Base-by-base conservation (phyloP, 1,140 invertebrate genomes). In the Hypothenemus hampei region DNA sequence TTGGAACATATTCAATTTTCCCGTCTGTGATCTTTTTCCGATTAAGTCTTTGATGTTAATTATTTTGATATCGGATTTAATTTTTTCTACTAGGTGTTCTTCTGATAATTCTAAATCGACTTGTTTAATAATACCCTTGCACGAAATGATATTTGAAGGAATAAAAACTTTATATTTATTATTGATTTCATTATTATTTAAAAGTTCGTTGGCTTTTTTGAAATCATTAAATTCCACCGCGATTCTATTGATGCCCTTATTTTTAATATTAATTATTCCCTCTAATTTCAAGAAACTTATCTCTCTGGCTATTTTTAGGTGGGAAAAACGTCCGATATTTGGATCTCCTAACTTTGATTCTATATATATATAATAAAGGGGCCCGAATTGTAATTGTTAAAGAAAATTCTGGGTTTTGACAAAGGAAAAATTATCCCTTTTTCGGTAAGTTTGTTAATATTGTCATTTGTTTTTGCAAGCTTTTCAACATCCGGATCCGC, bases 71-170 rank as follows among this genome's bases (percentile, higher is more conserved):
- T 11, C 18, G 5, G 13, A 18, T 10, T 22, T 10, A 50, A 29
- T 11, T 20, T 13, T 10, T 39, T 19, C 21, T n/a, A 18, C 13
- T 11, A 52, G 19, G 21, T 23, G 18, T 8, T 52, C 49, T 13
- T 41, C 21, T 29, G 20, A 26, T 2, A 52, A 23, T 11, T 41
- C 24, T n/a, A 20, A 29, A 19, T 39, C 15, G 5, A 52, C 35
- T n/a, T 52, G 15, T 19, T 29, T 52, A 11, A 52, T 26, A 18
- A 52, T 43, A n/a, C 23, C 49, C 43, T 52, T 52, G 8, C 49
- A 52, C 18, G 49, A 43, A 8, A 52, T 39, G 20, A 41, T 29
- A 52, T 52, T 52, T 16, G 18, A 37, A 8, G 49, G 49, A 15
- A 51, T 40, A 43, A 29, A 44, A 10, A 52, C 35, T 24, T 43